Evolutionary conservation across 2,113 vertebrate genomes (phyloP), one percentile per base, ranked within the genome.

Genomic region (Cyphomyrus discorhynchus): DNA sequence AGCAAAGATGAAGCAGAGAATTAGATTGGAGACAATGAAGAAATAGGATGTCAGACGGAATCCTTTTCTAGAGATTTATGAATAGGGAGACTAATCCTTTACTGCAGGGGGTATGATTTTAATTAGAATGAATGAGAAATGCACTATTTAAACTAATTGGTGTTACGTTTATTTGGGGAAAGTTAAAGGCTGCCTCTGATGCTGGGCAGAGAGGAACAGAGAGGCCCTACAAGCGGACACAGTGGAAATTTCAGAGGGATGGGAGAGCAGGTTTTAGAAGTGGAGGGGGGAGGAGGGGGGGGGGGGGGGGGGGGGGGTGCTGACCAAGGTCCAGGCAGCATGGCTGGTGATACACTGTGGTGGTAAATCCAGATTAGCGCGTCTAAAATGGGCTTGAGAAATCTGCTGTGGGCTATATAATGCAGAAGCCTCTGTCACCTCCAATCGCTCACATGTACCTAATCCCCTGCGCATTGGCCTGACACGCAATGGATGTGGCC

Each of bases 361-460:
- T 92, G 93, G 92, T 92, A 95, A 96, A 95, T 95, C 95, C 95
- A 95, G 95, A 91, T 96, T 96, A 96, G 94, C 93, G 94, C 90
- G 94, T 95, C 95, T 95, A 96, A 96, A 95, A 95, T 93, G 94
- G 95, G 93, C 93, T 94, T 89, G 91, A 88, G 39, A 95, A 95
- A 96, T 95, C 95, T 95, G 94, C 94, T 93, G 91, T 92, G 94
- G 94, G 94, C 93, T 93, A 94, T 92, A 93, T 95, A 95, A 96
- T 95, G 92, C 95, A 93, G 91, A 93, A 93, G 89, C 94, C 90
- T 93, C 95, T 96, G 95, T 95, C 95, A 96, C 94, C 94, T 94
- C 94, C 95, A 96, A 96, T 96, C 94, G 95, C 94, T 96, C 94
- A 95, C 94, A 95, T 93, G 94, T 93, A 92, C 92, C 92, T 95